phyloP scores from a whole-genome alignment of 2,113 vertebrate species.

The Eulemur macaco region DNA sequence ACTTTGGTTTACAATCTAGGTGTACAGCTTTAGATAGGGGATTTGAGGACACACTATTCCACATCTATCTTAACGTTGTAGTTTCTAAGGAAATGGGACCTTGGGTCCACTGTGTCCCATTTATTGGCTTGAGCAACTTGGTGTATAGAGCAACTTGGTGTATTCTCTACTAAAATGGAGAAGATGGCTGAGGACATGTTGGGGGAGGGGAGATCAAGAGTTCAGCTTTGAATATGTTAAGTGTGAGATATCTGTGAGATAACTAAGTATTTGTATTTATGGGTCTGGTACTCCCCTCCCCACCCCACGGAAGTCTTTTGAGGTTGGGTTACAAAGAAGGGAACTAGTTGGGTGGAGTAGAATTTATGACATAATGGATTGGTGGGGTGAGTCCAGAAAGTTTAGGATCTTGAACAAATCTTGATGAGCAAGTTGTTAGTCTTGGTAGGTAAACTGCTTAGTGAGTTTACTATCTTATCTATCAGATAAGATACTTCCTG shows the following conservation, averaged over 20 bases:
- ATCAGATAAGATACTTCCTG: constrained; percentile 36
- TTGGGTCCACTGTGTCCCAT: neutral
- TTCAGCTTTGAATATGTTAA: neutral
- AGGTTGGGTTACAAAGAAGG: neutral
- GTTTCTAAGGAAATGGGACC: neutral
- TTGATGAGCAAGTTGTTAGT: neutral
- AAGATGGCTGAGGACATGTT: neutral
- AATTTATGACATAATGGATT: neutral
- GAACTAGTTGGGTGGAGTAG: neutral
- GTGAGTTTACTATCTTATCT: constrained; percentile 17
- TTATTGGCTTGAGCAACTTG: neutral
- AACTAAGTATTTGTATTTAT: neutral
- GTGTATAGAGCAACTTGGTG: neutral
- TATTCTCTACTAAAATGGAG: neutral
- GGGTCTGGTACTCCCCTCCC: neutral
- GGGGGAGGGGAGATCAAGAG: neutral
- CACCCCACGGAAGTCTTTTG: neutral
- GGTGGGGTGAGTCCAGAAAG: neutral
- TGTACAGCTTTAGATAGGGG: neutral
- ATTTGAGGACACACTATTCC: neutral
- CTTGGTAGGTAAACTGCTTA: neutral
- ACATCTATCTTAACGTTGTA: neutral
- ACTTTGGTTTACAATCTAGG: neutral
- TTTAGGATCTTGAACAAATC: neutral
- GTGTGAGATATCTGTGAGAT: neutral